Evolutionary conservation across 2,888 invertebrate species (phyloP).

Genomic region (Xylophagus ater): DNA sequence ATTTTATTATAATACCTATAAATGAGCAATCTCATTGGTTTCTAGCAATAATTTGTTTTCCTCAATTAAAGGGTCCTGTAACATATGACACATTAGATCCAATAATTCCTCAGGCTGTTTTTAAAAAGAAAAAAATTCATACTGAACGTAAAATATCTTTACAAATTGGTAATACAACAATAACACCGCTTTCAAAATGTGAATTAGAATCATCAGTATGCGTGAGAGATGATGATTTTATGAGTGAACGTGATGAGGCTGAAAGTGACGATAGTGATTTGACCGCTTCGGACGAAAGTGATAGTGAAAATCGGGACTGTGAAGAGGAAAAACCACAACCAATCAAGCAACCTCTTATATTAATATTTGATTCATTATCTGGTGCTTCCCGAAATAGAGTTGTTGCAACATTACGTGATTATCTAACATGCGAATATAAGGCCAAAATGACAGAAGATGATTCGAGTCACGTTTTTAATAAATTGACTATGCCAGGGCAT

Average conservation of each 20-base stretch:
- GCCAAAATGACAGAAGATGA: conserved; percentile 56
- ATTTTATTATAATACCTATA: conserved; percentile 92
- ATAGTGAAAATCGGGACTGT: too few relatives aligned
- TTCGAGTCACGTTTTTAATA: conserved; percentile 50
- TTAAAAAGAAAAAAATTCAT: conserved; percentile 43
- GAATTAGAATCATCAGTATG: conserved; percentile 50
- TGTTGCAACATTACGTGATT: conserved; percentile 82
- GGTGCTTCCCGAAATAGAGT: conserved; percentile 68
- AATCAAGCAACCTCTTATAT: conserved; percentile 61
- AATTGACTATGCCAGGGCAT: conserved; percentile 74
- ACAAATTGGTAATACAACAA: conserved; percentile 59
- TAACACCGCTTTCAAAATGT: conserved; percentile 41
- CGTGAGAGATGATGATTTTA: conserved; percentile 56
- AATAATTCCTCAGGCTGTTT: conserved; percentile 44
- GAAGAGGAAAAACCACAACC: conserved; percentile 17
- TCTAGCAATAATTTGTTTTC: conserved; percentile 91
- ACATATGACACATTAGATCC: conserved; percentile 54
- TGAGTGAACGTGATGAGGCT: conserved; percentile 65
- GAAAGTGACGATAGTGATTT: conserved; percentile 71
- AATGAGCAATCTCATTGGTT: conserved; percentile 99
- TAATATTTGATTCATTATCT: conserved; percentile 90
- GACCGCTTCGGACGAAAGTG: conserved; percentile 41
- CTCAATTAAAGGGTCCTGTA: conserved; percentile 62
- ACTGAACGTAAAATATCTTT: conserved; percentile 40
- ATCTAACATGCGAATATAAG: conserved; percentile 76